Conservation (phyloP, 2,888 invertebrate genomes). For the Meliscaeva auricollis region DNA sequence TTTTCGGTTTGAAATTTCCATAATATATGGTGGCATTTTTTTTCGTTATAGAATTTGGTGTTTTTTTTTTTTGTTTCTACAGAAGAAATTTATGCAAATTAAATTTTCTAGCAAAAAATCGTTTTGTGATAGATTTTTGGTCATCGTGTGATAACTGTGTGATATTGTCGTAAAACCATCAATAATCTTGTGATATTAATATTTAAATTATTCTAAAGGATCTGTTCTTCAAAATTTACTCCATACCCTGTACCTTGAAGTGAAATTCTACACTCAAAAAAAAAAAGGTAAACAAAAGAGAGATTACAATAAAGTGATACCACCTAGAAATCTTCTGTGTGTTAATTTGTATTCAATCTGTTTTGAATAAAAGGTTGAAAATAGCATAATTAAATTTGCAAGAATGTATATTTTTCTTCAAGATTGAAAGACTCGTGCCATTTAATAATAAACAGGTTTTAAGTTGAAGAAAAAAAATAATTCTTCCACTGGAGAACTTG, state of each 20-base stretch:
- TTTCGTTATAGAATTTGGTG: too few relatives aligned
- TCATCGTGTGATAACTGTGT: slow-evolving; percentile 10
- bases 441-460: slow-evolving; percentile 32
- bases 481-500: slow-evolving; percentile 18
- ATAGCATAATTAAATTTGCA: slow-evolving; percentile 25
- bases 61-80: too few relatives aligned
- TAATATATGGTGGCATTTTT: not conserved
- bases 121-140: not conserved
- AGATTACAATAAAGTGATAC: not conserved
- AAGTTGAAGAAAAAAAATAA: not conserved
- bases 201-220: not conserved
- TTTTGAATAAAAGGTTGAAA: slow-evolving; percentile 15
- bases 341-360: slow-evolving; percentile 13
- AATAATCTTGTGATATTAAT: slow-evolving; percentile 6
- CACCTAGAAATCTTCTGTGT: slow-evolving; percentile 2
- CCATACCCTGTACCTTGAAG: not conserved
- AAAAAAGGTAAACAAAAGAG: slow-evolving; percentile 33
- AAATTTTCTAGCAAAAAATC: not conserved
- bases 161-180: not conserved
- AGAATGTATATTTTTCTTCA: slow-evolving; percentile 3
- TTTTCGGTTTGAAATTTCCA: slow-evolving; percentile 5
- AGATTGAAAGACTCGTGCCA: slow-evolving; percentile 30
- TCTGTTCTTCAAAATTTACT: not conserved
- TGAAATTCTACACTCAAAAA: not conserved
- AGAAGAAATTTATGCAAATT: not conserved